phyloP scores from a whole-genome alignment of 2,113 vertebrate genomes.

The Zingel zingel region DNA sequence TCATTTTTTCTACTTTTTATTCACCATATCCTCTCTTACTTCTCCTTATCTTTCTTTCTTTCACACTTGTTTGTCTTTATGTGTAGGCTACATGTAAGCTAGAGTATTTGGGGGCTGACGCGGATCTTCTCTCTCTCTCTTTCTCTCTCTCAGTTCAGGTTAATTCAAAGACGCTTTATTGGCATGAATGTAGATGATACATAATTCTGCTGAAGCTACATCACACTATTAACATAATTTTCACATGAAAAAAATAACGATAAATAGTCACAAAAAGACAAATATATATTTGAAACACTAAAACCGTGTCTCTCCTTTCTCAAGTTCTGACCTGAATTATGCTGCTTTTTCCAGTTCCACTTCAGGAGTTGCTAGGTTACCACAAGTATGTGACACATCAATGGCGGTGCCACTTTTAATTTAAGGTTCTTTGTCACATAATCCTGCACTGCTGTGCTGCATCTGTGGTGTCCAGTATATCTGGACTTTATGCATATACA shows the following conservation, averaged over 20 bases:
- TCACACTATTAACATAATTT: background rate
- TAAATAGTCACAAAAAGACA: background rate
- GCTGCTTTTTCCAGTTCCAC: background rate
- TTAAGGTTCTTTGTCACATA: background rate
- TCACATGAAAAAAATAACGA: background rate
- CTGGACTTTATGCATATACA: background rate
- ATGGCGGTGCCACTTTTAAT: constrained; percentile 72
- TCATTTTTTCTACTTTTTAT: constrained; percentile 8
- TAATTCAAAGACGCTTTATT: constrained; percentile 19
- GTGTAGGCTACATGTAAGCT: background rate
- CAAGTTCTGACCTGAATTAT: background rate
- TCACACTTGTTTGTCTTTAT: constrained; percentile 7
- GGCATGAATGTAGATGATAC: constrained; percentile 15
- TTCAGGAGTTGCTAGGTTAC: constrained; percentile 86
- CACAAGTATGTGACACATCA: constrained; percentile 73
- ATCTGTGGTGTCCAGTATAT: background rate
- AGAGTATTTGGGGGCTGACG: background rate
- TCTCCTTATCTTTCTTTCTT: constrained; percentile 14
- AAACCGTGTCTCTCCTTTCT: background rate
- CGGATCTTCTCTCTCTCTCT: constrained; percentile 14
- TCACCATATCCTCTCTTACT: background rate
- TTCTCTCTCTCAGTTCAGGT: constrained; percentile 9
- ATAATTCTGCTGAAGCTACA: background rate
- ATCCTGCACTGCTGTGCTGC: background rate
- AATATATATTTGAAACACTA: background rate